These are phyloP conservation scores for Tubulanus polymorphus DNA, from an alignment of 2,888 invertebrate species.

Conservation along the genomic window DNA sequence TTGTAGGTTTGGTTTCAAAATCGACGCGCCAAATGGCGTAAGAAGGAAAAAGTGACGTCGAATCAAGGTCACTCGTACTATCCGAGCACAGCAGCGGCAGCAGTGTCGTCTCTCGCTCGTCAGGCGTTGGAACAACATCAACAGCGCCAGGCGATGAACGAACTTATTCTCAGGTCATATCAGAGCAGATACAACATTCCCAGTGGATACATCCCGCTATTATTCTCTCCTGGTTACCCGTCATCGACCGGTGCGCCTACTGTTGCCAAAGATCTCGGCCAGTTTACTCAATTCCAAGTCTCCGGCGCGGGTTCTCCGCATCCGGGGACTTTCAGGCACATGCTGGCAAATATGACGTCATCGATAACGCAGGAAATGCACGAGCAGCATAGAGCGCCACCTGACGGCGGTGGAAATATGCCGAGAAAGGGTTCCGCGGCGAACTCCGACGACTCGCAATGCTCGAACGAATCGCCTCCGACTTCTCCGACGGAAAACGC, in stretches of 20 bases:
- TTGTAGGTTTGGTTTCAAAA: slow-evolving; percentile 28
- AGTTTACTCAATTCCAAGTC: background rate
- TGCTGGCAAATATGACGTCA: background rate
- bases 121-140: background rate
- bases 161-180: background rate
- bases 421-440: background rate
- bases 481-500: background rate
- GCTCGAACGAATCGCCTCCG: background rate
- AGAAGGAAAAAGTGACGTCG: slow-evolving; percentile 24
- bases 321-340: background rate
- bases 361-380: background rate
- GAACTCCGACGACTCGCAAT: background rate
- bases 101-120: background rate
- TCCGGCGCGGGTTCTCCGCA: background rate
- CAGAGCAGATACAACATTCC: slow-evolving; percentile 1
- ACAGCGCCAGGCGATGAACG: background rate
- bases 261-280: background rate
- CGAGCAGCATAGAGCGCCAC: background rate
- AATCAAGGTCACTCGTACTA: slow-evolving; percentile 3
- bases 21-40: slow-evolving; percentile 26
- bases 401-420: background rate
- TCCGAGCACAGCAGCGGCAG: background rate
- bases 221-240: background rate
- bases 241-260: background rate
- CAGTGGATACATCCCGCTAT: background rate